Base-by-base conservation (phyloP, 2,888 invertebrate species). In the Lepidocyrtoides sp. region DNA sequence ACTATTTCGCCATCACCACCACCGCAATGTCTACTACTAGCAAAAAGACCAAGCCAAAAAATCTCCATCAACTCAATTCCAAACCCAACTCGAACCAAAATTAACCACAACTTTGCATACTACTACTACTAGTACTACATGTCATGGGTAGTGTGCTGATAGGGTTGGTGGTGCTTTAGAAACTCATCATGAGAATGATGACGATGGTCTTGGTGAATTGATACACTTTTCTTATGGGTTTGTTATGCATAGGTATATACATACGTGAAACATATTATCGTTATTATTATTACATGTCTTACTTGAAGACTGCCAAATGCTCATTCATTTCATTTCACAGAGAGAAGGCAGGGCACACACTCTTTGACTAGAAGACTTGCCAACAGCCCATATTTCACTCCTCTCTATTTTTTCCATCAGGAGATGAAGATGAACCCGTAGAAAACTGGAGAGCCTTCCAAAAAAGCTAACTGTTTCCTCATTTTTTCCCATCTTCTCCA, bases 311-410 rank as follows among this genome's bases (percentile, higher is more conserved):
- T 79, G 79, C 79, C 79, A 79, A 79, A 51, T 79, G 79, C 54
- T 79, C 51, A 79, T 79, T 54, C 79, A 79, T 79, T 79, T 32
- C 79, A 32, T 54, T 79, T 79, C 44, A 72, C 72, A 23, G 81
- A n/a, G 63, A 32, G 32, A 66, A 66, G 4, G 12, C 23, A 57
- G 23, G 23, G 26, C 69, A 36, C 72, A 72, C 72, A 48, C 44
- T 72, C 26, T 20, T 12, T 41, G 12, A 41, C 72, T 20, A 12
- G 44, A 72, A 72, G 72, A 72, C 72, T 75, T 86, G 86, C 86
- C 89, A 89, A 89, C 89, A 84, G 77, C 89, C 89, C 83, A 89
- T 89, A 89, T 89, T 81, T 89, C 84, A 89, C 84, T 84, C 29
- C 57, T 54, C 20, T 57, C 72, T 82, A 79, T 79, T 79, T 79